Conservation (phyloP, 2,113 vertebrate species). For the Hemiscyllium ocellatum region DNA sequence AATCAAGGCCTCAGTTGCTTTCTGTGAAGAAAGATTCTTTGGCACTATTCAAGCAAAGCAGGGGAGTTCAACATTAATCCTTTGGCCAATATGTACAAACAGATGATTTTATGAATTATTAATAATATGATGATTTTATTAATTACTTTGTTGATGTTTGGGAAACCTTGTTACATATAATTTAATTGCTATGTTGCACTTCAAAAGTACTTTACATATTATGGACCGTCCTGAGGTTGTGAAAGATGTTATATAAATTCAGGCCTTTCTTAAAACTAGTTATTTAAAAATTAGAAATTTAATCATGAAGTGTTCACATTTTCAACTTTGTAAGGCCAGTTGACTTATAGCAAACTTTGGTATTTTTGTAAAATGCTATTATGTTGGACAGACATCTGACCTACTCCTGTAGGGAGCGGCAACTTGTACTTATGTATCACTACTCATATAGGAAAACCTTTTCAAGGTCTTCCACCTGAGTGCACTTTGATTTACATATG, state of each 20-base stretch:
- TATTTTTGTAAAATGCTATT: not conserved
- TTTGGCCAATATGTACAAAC: not conserved
- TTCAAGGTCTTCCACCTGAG: not conserved
- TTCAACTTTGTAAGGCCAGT: not conserved
- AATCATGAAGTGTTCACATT: not conserved
- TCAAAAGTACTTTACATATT: not conserved
- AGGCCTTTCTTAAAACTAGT: not conserved
- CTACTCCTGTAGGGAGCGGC: not conserved
- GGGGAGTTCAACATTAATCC: not conserved
- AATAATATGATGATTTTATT: too few species aligned
- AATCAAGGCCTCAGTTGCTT: too few species aligned
- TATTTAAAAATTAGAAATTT: not conserved
- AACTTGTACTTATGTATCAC: not conserved
- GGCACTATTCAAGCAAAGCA: not conserved
- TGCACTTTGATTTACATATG: not conserved
- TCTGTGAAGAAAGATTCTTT: not conserved
- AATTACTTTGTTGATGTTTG: not conserved
- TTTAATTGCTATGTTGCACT: not conserved
- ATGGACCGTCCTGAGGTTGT: not conserved
- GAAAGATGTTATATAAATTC: not conserved
- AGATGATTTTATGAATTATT: too few species aligned
- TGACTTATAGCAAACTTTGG: not conserved
- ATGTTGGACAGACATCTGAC: not conserved
- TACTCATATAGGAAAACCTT: not conserved
- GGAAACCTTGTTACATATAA: not conserved